These are phyloP conservation scores for Ditylenchus dipsaci DNA, from an alignment of 1,140 invertebrate genomes.

Conservation along the genomic window DNA sequence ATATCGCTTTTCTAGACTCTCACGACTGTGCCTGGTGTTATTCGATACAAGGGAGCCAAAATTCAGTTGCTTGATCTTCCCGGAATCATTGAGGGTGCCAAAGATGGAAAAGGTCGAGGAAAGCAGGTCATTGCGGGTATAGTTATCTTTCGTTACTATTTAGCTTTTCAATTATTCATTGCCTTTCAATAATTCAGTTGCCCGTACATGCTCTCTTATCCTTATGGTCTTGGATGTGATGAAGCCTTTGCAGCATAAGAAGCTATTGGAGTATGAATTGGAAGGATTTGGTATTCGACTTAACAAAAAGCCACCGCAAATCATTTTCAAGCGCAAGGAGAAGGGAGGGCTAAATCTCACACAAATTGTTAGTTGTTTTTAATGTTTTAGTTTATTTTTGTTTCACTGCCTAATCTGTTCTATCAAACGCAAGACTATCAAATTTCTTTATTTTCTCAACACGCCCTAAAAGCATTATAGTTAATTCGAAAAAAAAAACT, in stretches of 20 bases:
- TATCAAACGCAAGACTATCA: not conserved
- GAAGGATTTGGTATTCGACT: constrained; percentile 91
- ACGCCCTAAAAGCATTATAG: too few relatives aligned
- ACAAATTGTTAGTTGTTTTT: constrained; percentile 64
- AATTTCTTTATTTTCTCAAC: not conserved
- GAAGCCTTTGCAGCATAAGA: constrained; percentile 92
- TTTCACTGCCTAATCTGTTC: too few relatives aligned
- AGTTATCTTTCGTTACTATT: not conserved
- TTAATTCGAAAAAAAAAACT: too few relatives aligned
- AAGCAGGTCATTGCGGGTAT: constrained; percentile 89
- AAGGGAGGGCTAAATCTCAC: constrained; percentile 94
- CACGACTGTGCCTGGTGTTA: constrained; percentile 82
- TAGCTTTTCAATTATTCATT: constrained; percentile 6
- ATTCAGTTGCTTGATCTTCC: constrained; percentile 96
- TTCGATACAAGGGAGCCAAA: constrained; percentile 99
- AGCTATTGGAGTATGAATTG: constrained; percentile 90
- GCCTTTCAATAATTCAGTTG: constrained; percentile 66
- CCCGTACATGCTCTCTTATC: constrained; percentile 92
- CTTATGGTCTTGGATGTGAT: constrained; percentile 96
- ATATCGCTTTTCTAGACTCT: not conserved
- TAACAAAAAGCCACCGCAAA: constrained; percentile 86
- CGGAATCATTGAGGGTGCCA: constrained; percentile 99
- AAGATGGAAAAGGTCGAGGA: constrained; percentile 95
- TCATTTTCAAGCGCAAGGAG: constrained; percentile 90
- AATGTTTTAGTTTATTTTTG: too few relatives aligned